phyloP scores from a whole-genome alignment of 2,888 invertebrate genomes.

The Eupeodes luniger region DNA sequence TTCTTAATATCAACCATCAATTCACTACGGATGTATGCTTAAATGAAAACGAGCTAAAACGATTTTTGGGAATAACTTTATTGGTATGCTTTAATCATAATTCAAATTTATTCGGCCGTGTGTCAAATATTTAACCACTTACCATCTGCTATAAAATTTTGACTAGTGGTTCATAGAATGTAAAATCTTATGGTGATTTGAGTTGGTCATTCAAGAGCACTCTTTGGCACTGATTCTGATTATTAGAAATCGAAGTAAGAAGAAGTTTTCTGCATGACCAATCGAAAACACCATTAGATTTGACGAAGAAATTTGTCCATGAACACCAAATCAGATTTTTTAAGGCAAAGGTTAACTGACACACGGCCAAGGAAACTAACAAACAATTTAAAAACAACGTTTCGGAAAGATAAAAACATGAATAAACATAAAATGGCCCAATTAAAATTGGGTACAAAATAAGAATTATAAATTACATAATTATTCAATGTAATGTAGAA shows the following conservation, averaged over 20 bases:
- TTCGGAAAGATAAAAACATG: too few species aligned
- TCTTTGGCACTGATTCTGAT: too few species aligned
- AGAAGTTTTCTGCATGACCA: too few species aligned
- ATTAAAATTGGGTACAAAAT: too few species aligned
- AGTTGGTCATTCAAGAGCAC: too few species aligned
- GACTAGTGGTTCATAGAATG: background rate
- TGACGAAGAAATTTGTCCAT: background rate
- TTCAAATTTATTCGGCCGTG: conserved; percentile 9
- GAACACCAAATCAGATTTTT: background rate
- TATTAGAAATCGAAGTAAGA: too few species aligned
- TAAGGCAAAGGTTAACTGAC: background rate
- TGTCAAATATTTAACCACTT: background rate
- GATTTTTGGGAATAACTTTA: conserved; percentile 45
- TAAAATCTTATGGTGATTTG: background rate
- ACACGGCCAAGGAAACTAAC: background rate
- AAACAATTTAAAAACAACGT: background rate
- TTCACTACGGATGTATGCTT: conserved; percentile 26
- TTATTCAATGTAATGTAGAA: background rate
- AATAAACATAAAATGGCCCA: too few species aligned
- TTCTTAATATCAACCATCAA: conserved; percentile 8
- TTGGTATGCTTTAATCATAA: conserved; percentile 36
- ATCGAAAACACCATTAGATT: too few species aligned
- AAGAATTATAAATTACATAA: background rate
- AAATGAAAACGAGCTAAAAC: conserved; percentile 31
- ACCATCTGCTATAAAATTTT: background rate